Conservation (phyloP, 2,113 vertebrate genomes). For the Urocynchramus pylzowi region DNA sequence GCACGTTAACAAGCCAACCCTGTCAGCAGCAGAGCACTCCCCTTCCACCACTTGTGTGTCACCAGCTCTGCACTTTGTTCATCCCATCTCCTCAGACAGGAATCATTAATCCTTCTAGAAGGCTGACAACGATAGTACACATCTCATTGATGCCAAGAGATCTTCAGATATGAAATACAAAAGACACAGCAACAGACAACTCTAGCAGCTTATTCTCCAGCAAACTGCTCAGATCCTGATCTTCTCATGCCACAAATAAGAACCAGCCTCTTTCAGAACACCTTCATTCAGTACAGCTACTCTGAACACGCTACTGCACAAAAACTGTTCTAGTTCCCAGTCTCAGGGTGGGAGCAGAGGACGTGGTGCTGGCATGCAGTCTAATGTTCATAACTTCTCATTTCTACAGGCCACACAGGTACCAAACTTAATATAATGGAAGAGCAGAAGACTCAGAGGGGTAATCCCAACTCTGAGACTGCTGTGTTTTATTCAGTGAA, state of each 20-base stretch:
- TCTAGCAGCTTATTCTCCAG: background rate
- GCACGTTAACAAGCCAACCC: background rate
- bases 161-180: background rate
- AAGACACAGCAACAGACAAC: background rate
- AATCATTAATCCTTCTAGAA: background rate
- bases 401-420: background rate
- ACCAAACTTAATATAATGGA: rapidly evolving
- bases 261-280: background rate
- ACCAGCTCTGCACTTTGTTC: background rate
- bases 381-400: background rate
- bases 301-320: background rate
- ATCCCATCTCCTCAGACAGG: background rate
- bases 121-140: background rate
- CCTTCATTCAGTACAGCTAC: background rate
- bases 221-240: background rate
- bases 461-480: rapidly evolving
- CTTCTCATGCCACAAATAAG: background rate
- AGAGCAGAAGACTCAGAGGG: background rate
- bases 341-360: rapidly evolving
- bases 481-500: background rate
- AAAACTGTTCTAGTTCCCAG: background rate
- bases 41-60: background rate
- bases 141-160: background rate
- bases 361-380: rapidly evolving
- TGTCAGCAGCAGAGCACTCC: background rate